Percentiles rank a stretch among this genome's conserved stretches.
Evolutionary conservation across 2,797 vertebrate genomes (phyloP).

Genomic region (Crenuchus spilurus): DNA sequence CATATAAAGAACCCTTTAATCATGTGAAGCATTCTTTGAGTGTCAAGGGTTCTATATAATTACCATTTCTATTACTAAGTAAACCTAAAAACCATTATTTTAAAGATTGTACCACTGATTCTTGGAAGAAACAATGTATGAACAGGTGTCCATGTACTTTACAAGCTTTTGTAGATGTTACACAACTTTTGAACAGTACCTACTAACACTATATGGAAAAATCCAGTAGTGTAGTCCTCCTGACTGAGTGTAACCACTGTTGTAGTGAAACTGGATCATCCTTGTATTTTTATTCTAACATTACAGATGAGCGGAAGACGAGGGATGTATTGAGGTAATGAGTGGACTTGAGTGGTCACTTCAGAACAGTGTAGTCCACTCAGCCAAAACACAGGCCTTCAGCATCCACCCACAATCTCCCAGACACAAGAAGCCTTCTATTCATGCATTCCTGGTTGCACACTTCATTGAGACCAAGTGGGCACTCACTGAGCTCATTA

Average conservation of each 20-base stretch:
- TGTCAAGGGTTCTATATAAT: no score
- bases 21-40: no score
- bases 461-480: conserved; percentile 58
- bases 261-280: not conserved
- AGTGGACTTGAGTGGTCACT: no score
- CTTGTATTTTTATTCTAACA: not conserved
- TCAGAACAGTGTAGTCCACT: not conserved
- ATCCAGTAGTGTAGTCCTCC: not conserved
- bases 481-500: conserved; percentile 61
- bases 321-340: no score
- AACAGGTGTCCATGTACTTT: no score
- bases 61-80: no score
- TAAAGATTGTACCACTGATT: no score
- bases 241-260: not conserved
- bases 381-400: not conserved
- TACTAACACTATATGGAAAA: not conserved
- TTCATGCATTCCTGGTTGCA: conserved; percentile 62
- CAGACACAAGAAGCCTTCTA: not conserved
- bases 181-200: no score
- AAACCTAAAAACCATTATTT: no score
- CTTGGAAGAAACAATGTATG: no score
- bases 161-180: no score
- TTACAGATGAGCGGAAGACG: not conserved
- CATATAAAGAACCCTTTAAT: no score
- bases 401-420: not conserved